Conservation (phyloP, 2,113 vertebrate genomes). For the Ailurus styani region DNA sequence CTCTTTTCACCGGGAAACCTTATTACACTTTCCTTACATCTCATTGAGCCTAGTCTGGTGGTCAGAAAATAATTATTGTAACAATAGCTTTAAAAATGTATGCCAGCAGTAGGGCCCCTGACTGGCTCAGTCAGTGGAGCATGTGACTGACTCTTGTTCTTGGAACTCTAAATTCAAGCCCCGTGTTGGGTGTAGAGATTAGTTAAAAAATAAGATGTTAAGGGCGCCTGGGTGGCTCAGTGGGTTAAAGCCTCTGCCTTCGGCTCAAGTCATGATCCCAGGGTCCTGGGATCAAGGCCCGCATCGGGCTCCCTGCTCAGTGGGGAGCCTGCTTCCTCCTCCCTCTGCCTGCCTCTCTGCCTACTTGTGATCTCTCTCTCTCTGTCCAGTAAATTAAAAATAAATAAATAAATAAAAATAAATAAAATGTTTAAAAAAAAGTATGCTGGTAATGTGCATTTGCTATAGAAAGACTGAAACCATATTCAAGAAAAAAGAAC, state of each 20-base stretch:
- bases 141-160: neutral
- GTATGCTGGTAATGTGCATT: neutral
- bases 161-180: neutral
- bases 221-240: too few relatives aligned
- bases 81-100: neutral
- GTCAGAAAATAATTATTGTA: neutral
- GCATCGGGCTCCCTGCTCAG: too few relatives aligned
- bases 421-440: neutral
- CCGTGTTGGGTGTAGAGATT: neutral
- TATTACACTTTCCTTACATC: neutral
- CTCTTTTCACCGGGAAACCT: neutral
- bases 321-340: too few relatives aligned
- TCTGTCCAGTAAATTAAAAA: too few relatives aligned
- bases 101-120: neutral
- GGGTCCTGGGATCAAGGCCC: too few relatives aligned
- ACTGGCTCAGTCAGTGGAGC: neutral
- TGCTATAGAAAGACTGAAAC: neutral
- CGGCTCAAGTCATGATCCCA: too few relatives aligned
- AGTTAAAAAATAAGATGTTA: neutral
- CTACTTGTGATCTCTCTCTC: too few relatives aligned
- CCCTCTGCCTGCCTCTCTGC: too few relatives aligned
- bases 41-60: neutral
- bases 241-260: too few relatives aligned
- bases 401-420: too few relatives aligned
- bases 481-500: slow-evolving; percentile 5